These are phyloP conservation scores for Mycogona germanica DNA, from an alignment of 2,888 invertebrate genomes.

Conservation along the genomic window DNA sequence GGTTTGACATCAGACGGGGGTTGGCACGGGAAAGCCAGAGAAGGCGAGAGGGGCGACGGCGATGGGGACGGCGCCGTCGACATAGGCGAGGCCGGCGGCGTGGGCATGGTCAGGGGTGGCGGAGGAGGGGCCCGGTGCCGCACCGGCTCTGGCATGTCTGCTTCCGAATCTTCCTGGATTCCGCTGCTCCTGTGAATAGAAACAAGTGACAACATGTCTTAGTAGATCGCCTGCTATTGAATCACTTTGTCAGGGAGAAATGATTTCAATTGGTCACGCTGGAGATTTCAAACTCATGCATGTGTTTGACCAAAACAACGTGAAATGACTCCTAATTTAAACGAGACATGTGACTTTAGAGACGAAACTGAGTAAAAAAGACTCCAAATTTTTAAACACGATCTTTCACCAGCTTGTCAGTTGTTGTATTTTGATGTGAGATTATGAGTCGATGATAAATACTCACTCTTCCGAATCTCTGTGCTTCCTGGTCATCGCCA, in stretches of 20 bases:
- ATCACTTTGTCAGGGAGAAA: neutral
- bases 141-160: slow-evolving; percentile 30
- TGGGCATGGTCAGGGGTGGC: neutral
- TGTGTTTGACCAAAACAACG: slow-evolving; percentile 5
- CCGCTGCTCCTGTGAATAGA: slow-evolving; percentile 41
- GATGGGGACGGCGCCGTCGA: neutral
- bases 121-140: neutral
- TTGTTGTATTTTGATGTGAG: too few relatives aligned
- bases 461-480: slow-evolving; percentile 35
- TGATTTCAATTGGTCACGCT: too few relatives aligned
- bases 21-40: neutral
- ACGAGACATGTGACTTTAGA: too few relatives aligned
- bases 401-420: too few relatives aligned
- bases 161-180: slow-evolving; percentile 44
- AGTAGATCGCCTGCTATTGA: slow-evolving; percentile 15
- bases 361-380: too few relatives aligned
- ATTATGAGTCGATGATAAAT: too few relatives aligned
- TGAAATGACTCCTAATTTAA: too few relatives aligned
- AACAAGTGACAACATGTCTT: slow-evolving; percentile 17
- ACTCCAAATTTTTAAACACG: too few relatives aligned
- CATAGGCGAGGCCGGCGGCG: too few relatives aligned
- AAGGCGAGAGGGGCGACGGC: neutral
- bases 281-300: too few relatives aligned
- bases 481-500: slow-evolving; percentile 21
- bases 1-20: neutral